Conservation (phyloP, 2,113 vertebrate species). For the cat (Felis catus) region F.catus_Fca126_mat1.0 CM031417.1:71545501-71546000, state of each 20-base stretch:
- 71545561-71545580: not conserved
- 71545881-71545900: no score
- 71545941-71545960: no score
- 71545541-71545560: fast-evolving
- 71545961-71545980: not conserved
- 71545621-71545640: not conserved
- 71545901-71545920: no score
- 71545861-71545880: no score
- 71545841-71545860: not conserved
- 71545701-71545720: not conserved
- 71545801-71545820: not conserved
- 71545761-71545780: not conserved
- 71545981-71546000: not conserved
- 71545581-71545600: not conserved
- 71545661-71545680: no score
- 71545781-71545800: not conserved
- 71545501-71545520: not conserved
- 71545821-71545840: not conserved
- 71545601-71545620: not conserved
- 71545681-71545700: not conserved
- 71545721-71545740: not conserved
- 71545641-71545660: not conserved
- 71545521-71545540: not conserved
- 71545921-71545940: no score
- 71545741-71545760: not conserved